Evolutionary conservation across 2,113 vertebrate species (phyloP), one percentile per base, ranked within the genome.

Genomic region (Galemys pyrenaicus): DNA sequence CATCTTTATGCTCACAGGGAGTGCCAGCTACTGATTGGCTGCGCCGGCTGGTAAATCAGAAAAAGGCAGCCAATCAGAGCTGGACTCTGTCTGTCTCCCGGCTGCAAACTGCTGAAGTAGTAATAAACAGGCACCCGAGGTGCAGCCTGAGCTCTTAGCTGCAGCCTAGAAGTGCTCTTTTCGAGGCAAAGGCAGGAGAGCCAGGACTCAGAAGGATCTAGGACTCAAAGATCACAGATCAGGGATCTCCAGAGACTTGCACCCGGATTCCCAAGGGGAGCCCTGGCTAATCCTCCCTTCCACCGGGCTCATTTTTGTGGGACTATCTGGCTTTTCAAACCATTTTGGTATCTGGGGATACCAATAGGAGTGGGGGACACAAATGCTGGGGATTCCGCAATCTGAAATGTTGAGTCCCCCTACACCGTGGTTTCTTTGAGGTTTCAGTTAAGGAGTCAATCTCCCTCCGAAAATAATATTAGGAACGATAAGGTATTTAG

Each of bases 111-210:
- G 98, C 98, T 98, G 97, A 98, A 98, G 98, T 98, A 98, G 98
- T 98, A 98, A 98, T 98, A 97, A 98, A 98, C 97, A 97, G 97
- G 98, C 99, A 98, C 98, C 98, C 97, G 98, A 96, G 98, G 97
- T 96, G 98, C 95, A 87, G 98, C 97, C 98, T 97, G 98, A 97
- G 98, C 98, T 98, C 98, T 98, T 98, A 98, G 98, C 98, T 96
- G 97, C 96, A 98, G 97, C 97, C 97, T 94, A 96, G 65, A 88
- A 82, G 95, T 91, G 98, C 64, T 92, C 39, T 37, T 85, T 68
- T 88, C 97, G 85, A 97, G 96, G 97, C 97, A 96, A 96, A 97
- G 97, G 84, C 85, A 41, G 70, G 90, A 93, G 96, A 96, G 87
- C 94, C 62, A 96, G 96, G 95, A 95, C 97, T 97, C 91, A 93